Evolutionary conservation across 2,888 invertebrate genomes (phyloP), one percentile per base, ranked within the genome.

Genomic region (Apoderus coryli): DNA sequence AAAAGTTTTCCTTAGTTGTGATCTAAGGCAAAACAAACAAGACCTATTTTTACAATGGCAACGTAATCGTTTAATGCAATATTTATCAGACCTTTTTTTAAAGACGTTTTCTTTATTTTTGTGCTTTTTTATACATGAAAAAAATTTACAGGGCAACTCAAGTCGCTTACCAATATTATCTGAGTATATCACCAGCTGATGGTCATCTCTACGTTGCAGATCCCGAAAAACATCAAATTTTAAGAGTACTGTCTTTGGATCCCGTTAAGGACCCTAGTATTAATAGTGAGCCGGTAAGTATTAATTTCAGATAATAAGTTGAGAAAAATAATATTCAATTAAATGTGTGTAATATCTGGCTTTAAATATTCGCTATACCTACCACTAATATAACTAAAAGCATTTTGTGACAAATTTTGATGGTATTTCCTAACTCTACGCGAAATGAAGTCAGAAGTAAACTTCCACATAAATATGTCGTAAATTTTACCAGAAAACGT

Each of bases 121-220:
- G 11, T 25, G 13, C 11, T 22, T 19, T 29, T 13, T 23, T 29
- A 29, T 10, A 27, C 11, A 13, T 14, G n/a, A n/a, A n/a, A n/a
- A n/a, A n/a, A n/a, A n/a, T 38, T 67, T 71, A 25, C 63, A 89
- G 92, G 57, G 80, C 89, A 14, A 88, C 92, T 1, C 90, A 92
- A 64, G 88, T 93, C 6, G 88, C 92, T 14, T 93, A 96, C 60
- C 89, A 92, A 53, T 96, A 96, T 54, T 93, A 92, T 59, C 68
- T 98, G 54, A 88, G 92, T 33, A 84, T 95, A 28, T 92, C 92
- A 29, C 95, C 96, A 14, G 85, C 92, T 15, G 92, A 95, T 56
- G 93, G 93, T 5, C 81, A 85, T 52, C 69, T 98, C 29, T 95
- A 93, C 60, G 82, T 98, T 47, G 93, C 95, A 25, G 89, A 96